These are phyloP conservation scores for Nymphicus hollandicus DNA, from an alignment of 2,113 vertebrate species.

Conservation along the genomic window DNA sequence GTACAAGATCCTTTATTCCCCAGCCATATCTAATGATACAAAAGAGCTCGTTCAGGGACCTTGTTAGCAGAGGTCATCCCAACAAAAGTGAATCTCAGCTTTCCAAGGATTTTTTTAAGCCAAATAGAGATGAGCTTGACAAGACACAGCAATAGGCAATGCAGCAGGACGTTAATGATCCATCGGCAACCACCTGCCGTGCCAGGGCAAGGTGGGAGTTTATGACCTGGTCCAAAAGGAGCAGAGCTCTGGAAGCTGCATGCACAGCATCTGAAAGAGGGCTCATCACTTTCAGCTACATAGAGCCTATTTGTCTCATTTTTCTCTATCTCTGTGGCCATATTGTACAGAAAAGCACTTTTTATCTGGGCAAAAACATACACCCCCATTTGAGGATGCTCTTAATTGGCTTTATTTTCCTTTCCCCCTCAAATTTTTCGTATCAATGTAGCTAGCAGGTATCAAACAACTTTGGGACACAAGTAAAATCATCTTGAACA, in stretches of 20 bases:
- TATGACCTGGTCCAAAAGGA: not conserved
- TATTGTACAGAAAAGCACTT: not conserved
- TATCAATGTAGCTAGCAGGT: not conserved
- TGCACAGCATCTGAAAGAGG: not conserved
- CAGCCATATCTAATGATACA: not conserved
- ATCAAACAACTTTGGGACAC: not conserved
- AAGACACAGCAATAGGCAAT: not conserved
- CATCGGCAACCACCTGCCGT: not conserved
- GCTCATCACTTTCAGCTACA: not conserved
- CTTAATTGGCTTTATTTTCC: not conserved
- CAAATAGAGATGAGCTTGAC: conserved; percentile 8
- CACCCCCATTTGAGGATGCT: not conserved
- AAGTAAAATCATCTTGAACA: not conserved
- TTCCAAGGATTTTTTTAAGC: not conserved
- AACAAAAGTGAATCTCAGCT: not conserved
- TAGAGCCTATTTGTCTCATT: not conserved
- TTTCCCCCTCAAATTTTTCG: not conserved
- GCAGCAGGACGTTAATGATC: conserved; percentile 1
- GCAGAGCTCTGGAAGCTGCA: not conserved
- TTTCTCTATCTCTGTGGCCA: not conserved
- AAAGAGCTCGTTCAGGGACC: not conserved
- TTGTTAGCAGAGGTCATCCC: conserved; percentile 44
- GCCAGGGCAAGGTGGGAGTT: not conserved
- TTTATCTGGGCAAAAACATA: not conserved
- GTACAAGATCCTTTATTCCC: not conserved